A percentile compares a stretch with the other conserved stretches of the same genome.
phyloP scores from a whole-genome alignment of 2,113 vertebrate species.

The Delphinapterus leucas region DNA sequence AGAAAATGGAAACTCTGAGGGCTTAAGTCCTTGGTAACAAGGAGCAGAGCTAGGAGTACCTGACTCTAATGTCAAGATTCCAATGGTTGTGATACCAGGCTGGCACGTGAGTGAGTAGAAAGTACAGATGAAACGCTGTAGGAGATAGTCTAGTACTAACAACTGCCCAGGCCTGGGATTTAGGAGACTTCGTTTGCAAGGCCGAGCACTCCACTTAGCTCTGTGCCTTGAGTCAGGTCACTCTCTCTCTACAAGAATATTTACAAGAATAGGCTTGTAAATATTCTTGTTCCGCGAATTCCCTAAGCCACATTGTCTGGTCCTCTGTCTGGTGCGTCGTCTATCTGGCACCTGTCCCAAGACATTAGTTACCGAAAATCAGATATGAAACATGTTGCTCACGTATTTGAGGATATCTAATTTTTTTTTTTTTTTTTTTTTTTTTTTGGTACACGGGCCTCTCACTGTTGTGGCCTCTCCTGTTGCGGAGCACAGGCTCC shows the following conservation, averaged over 20 bases:
- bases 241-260: neutral
- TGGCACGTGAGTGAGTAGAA: neutral
- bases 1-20: neutral
- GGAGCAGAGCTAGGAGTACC: neutral
- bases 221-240: neutral
- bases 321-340: neutral
- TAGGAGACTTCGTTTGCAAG: neutral
- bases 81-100: neutral
- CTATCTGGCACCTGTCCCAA: neutral
- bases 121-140: neutral
- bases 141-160: neutral
- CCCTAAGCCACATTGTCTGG: neutral
- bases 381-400: conserved; percentile 42
- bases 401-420: conserved; percentile 43
- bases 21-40: neutral
- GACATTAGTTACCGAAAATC: conserved; percentile 59
- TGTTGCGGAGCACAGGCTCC: too few relatives aligned
- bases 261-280: neutral
- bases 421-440: neutral
- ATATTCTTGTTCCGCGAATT: neutral
- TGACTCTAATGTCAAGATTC: neutral
- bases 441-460: too few relatives aligned
- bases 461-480: too few relatives aligned
- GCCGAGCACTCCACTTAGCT: neutral
- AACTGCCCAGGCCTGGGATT: neutral